Conservation (phyloP, 1,140 invertebrate species). For the Heliconius himera region DNA sequence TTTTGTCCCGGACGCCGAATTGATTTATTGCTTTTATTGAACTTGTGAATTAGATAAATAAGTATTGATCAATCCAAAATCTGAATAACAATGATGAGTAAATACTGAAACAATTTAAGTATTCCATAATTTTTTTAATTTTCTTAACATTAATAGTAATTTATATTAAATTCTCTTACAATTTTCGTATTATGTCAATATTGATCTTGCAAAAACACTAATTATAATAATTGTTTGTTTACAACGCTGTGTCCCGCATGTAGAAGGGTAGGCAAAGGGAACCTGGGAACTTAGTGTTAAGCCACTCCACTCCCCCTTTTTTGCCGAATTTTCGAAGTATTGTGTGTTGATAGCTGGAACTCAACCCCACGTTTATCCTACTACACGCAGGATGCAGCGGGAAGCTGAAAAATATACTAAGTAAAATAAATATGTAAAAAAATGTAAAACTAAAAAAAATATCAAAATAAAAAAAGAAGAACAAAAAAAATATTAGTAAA, state of each 20-base stretch:
- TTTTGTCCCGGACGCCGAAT: neutral
- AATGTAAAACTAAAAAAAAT: too few relatives aligned
- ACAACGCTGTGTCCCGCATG: neutral
- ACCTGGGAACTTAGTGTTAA: too few relatives aligned
- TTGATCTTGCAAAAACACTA: neutral
- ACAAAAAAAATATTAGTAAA: too few relatives aligned
- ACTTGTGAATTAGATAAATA: neutral
- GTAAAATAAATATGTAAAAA: too few relatives aligned
- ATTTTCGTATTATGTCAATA: neutral
- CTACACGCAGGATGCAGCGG: too few relatives aligned
- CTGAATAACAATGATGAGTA: neutral
- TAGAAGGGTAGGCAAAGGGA: too few relatives aligned
- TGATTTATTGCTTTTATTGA: conserved; percentile 25
- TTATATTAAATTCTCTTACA: neutral
- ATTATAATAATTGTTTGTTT: neutral
- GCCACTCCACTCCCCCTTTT: too few relatives aligned
- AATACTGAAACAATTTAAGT: neutral
- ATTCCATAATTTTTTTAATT: neutral
- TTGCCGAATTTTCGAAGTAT: too few relatives aligned
- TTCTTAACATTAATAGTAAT: neutral
- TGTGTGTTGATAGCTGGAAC: too few relatives aligned
- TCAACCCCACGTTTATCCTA: too few relatives aligned
- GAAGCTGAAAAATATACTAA: too few relatives aligned
- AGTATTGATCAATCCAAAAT: conserved; percentile 1
- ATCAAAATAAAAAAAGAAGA: neutral